phyloP scores from a whole-genome alignment of 2,113 vertebrate species.

The Anolis sagrei region DNA sequence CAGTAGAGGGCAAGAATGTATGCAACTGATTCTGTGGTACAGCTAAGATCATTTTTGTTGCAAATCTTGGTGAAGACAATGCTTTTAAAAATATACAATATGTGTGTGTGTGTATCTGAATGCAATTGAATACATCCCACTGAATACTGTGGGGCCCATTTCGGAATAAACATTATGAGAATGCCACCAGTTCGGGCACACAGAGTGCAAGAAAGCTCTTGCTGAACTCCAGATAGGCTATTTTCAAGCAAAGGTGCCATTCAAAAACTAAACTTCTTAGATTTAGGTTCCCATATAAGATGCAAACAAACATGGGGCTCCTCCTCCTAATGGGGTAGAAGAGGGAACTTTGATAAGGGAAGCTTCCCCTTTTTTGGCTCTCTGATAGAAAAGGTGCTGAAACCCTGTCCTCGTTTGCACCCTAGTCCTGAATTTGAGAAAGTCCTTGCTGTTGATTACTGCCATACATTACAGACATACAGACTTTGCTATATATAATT shows the following conservation, averaged over 20 bases:
- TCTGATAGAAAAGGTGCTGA: not conserved
- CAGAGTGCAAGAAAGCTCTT: not conserved
- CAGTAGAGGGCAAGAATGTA: slow-evolving; percentile 13
- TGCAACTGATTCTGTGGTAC: not conserved
- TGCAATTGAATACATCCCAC: not conserved
- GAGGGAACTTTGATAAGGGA: not conserved
- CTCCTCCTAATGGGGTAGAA: not conserved
- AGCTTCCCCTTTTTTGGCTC: not conserved
- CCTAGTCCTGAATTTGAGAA: not conserved
- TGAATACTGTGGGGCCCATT: not conserved
- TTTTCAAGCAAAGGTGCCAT: not conserved
- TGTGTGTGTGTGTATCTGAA: no score
- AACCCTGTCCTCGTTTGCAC: not conserved
- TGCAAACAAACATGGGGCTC: not conserved
- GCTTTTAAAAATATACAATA: no score
- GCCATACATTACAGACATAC: not conserved
- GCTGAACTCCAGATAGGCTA: not conserved
- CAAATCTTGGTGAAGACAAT: not conserved
- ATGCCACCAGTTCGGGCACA: not conserved
- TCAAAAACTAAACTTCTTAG: not conserved
- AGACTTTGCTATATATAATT: no score
- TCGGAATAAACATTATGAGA: no score
- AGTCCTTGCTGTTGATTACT: not conserved
- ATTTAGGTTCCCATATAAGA: not conserved
- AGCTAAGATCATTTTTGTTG: not conserved